Percentiles rank a stretch among this genome's conserved stretches.
These are phyloP conservation scores for Gerris buenoi DNA, from an alignment of 1,140 invertebrate species.

Conservation along the genomic window DNA sequence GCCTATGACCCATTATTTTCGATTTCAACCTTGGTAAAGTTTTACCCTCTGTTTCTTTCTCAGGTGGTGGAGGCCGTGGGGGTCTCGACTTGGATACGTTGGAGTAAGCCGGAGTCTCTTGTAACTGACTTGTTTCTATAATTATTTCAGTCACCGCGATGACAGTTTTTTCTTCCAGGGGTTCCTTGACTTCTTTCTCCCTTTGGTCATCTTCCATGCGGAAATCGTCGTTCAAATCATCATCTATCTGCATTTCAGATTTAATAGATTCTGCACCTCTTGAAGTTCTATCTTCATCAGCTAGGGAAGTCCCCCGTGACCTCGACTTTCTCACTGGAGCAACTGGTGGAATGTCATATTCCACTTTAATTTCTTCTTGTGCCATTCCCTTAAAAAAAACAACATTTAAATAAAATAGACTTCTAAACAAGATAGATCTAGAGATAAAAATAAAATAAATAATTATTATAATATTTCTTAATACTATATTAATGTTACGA, in stretches of 20 bases:
- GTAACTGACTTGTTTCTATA: background rate
- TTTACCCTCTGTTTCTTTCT: slow-evolving; percentile 27
- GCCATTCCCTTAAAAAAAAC: slow-evolving; percentile 40
- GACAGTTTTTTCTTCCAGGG: background rate
- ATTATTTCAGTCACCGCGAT: background rate
- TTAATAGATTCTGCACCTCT: slow-evolving; percentile 48
- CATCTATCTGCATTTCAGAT: slow-evolving; percentile 33
- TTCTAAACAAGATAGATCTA: no score
- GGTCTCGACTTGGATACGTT: slow-evolving; percentile 14
- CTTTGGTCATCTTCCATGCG: slow-evolving; percentile 34
- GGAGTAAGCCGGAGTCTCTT: background rate
- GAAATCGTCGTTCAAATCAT: slow-evolving; percentile 30
- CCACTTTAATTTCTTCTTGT: slow-evolving; percentile 36
- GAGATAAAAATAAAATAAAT: no score
- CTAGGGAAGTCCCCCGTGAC: slow-evolving; percentile 40
- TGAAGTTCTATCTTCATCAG: slow-evolving; percentile 48
- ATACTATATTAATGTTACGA: no score
- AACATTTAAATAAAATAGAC: no score
- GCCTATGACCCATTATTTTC: background rate
- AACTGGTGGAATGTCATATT: slow-evolving; percentile 23
- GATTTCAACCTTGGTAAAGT: background rate
- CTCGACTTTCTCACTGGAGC: slow-evolving; percentile 33
- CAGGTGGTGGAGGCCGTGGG: slow-evolving; percentile 31
- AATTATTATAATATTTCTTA: no score
- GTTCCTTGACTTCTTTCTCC: slow-evolving; percentile 16